These are phyloP conservation scores for Drosophila borealis DNA, from an alignment of 2,888 invertebrate genomes.

Conservation along the genomic window DNA sequence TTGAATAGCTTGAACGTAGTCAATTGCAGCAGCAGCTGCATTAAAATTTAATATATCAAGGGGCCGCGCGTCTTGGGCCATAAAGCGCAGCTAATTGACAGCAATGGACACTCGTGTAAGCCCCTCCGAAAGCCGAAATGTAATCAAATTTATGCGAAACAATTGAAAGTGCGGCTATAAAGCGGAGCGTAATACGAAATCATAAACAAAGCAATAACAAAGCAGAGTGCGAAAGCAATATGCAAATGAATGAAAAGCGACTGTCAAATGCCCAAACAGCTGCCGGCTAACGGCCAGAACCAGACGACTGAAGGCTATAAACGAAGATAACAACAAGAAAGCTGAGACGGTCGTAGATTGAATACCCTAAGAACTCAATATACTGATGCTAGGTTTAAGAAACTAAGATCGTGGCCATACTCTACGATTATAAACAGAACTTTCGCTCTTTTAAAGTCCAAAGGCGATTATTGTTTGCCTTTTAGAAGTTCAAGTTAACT, in stretches of 20 bases:
- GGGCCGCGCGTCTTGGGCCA: slow-evolving; percentile 11
- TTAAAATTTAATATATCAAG: slow-evolving; percentile 50
- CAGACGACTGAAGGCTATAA: slow-evolving; percentile 17
- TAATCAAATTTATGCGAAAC: slow-evolving; percentile 74
- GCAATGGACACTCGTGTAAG: slow-evolving; percentile 37
- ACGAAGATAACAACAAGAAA: neutral
- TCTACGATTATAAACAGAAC: no score
- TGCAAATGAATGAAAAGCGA: slow-evolving; percentile 75
- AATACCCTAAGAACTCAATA: slow-evolving; percentile 7
- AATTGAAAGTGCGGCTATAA: slow-evolving; percentile 69
- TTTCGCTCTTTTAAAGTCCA: no score
- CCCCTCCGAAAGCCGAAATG: slow-evolving; percentile 43
- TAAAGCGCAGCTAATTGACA: slow-evolving; percentile 66
- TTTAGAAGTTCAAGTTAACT: no score
- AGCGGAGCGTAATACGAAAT: slow-evolving; percentile 60
- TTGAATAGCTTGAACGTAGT: slow-evolving; percentile 24
- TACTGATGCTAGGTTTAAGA: no score
- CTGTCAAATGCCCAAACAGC: slow-evolving; percentile 76
- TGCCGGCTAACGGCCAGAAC: slow-evolving; percentile 35
- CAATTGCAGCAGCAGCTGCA: slow-evolving; percentile 27
- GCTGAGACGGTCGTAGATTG: neutral
- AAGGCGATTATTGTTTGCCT: no score
- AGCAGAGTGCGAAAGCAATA: slow-evolving; percentile 69
- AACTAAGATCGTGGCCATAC: no score
- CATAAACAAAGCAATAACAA: slow-evolving; percentile 75